Base-by-base conservation (phyloP, 2,888 invertebrate genomes). In the Oscheius sp. region DNA sequence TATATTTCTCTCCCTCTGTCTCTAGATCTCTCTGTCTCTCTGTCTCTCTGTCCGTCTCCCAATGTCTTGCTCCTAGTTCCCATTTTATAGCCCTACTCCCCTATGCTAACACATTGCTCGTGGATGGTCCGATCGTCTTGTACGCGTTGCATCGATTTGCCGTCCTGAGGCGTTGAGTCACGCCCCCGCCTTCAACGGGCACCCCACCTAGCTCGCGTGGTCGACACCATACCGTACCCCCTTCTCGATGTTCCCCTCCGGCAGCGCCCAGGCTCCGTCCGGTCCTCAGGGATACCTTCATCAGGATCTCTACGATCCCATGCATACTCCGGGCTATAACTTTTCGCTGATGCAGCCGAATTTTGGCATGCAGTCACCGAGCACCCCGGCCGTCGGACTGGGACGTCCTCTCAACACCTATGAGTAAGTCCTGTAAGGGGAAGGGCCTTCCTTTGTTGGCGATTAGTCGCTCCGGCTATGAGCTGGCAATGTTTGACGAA, bases 101-200 rank as follows among this genome's bases (percentile, higher is more conserved):
- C 9, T 63, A 47, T 29, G 63, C 63, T 48, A 63, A 63, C 48
- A 21, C 21, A 63, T 9, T 63, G 7, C 29, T 21, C 42, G 29
- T 53, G 47, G 62, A 62, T 62, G 42, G 48, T 63, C 47, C 63
- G 63, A 63, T 63, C 48, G 63, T 63, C 63, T 42, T 62, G 35
- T 63, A n/a, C 63, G 48, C 21, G 48, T 10, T 4, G 63, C 63
- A 63, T 63, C 32, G 63, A 63, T 63, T 62, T 63, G 63, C 48
- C 48, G 47, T 63, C 63, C 42, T 42, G 7, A 7, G 42, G 4
- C 42, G 21, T 21, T 63, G 63, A 63, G 63, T 63, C 63, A 63
- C 63, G 63, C 63, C 63, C 63, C 63, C 63, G 63, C 63, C 63
- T 63, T 63, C 63, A 48, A 48, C 48, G 60, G 35, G 60, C 11